phyloP scores from a whole-genome alignment of 2,797 vertebrate species.

The Anguilla anguilla region DNA sequence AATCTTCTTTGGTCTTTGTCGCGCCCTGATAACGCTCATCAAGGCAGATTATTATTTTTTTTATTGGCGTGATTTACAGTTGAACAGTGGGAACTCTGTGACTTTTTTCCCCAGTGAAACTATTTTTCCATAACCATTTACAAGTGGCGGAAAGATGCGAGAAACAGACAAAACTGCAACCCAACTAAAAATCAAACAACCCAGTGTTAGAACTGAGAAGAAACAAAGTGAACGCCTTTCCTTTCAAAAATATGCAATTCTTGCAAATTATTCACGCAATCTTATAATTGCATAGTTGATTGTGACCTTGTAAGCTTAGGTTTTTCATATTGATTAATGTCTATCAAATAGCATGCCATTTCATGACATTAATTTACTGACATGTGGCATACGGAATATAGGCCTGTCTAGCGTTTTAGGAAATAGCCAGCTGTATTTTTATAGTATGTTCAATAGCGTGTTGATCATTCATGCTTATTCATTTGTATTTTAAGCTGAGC shows the following conservation, averaged over 20 bases:
- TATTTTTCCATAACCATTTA: constrained; percentile 43
- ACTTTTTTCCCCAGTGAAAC: constrained; percentile 37
- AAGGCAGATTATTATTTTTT: background rate
- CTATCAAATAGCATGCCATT: background rate
- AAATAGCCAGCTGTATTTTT: no score
- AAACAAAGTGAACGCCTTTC: background rate
- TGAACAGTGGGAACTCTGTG: constrained; percentile 24
- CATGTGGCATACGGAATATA: background rate
- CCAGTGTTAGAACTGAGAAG: background rate
- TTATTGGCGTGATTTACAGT: constrained; percentile 43
- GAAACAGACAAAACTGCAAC: constrained; percentile 5
- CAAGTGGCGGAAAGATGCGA: constrained; percentile 19
- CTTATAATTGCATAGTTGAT: background rate
- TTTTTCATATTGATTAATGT: background rate
- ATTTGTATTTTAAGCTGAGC: background rate
- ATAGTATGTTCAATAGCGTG: background rate
- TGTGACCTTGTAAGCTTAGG: background rate
- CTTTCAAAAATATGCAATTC: background rate
- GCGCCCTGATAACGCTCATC: constrained; percentile 30
- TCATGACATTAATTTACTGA: background rate
- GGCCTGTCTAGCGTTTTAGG: no score
- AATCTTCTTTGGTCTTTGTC: constrained; percentile 15
- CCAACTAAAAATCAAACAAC: background rate
- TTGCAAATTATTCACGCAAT: background rate
- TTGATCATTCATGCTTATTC: background rate